Base-by-base conservation (phyloP, 1,140 invertebrate genomes). In the Tyrophagus putrescentiae region DNA sequence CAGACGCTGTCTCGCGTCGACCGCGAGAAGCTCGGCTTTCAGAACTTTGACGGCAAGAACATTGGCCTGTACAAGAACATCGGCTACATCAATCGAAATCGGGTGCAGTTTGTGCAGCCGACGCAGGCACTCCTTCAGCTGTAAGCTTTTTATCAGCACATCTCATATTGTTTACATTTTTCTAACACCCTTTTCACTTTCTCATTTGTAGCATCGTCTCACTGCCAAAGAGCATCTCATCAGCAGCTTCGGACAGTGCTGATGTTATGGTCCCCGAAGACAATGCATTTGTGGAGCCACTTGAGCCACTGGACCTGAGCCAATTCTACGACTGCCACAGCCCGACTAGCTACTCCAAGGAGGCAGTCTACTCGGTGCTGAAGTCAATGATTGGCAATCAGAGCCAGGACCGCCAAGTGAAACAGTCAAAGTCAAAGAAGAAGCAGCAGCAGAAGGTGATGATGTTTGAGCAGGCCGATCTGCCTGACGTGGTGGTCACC, bases 51-150 rank as follows among this genome's bases (percentile, higher is more conserved):
- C 27, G 52, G 52, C 11, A 54, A 54, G 9, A 54, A 54, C 25
- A 54, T 13, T 27, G 13, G 25, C 25, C 52, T 54, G 13, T 54
- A 54, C 27, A 13, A 27, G 13, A 27, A 54, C 25, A 54, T 54
- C 39, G 52, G 52, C 25, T 54, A 31, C 25, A 27, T 54, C 3
- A 54, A 54, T 54, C 52, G 25, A 33, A 54, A 54, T 25, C 11
- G 39, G 13, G 27, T n/a, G 21, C n/a, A 54, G 13, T 54, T 54
- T 54, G 52, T 31, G 3, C 52, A 34, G 4, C 52, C 52, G 9
- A 54, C 13, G 21, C 9, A 54, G 27, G 52, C 32, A 13, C 25
- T 54, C n/a, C 28, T 54, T 31, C 25, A 27, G 21, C 27, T 54
- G 52, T 54, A 54, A 54, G 31, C 39, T 32, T n/a, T 42, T 1